Base-by-base conservation (phyloP, 2,888 invertebrate species). In the Phlogophora meticulosa region DNA sequence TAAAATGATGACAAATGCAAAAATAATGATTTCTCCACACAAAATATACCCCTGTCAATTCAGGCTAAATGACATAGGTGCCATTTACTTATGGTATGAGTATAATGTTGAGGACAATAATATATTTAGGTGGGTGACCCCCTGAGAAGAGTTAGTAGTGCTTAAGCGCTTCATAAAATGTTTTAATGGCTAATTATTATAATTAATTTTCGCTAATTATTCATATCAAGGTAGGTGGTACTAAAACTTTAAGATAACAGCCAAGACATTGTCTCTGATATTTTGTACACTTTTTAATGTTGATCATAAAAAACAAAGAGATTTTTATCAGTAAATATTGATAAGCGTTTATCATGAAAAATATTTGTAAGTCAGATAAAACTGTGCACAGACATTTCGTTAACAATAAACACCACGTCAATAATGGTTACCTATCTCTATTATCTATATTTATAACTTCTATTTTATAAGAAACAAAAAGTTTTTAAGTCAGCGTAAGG, bases 311-410 rank as follows among this genome's bases (percentile, higher is more conserved):
- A 61, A 48, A 73, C 57, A 72, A 73, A 74, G 40, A 51, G 1
- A 11, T 38, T 38, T 40, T 45, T 74, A 69, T 74, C 73, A 36
- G 13, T 5, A 28, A 24, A 56, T 55, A 45, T 32, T 45, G 58
- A 43, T 48, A 67, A 45, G 28, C 10, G n/a, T 34, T 57, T 73
- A 74, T 74, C 75, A 13, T 51, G 42, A 45, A 38, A 32, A 74
- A 46, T 58, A 46, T 59, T 46, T 59, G 24, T 42, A 28, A 32
- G 9, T n/a, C 32, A 15, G 75, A 73, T 67, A 72, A 72, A 40
- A 9, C 28, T 53, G 22, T 60, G 34, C 43, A 38, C 40, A n/a
- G 34, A 67, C 34, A n/a, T 36, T 72, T 71, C 24, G 46, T 48
- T 51, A 68, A 74, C 53, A 74, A 68, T 46, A 66, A 53, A 51